These are phyloP conservation scores for Caenorhabditis uteleia DNA, from an alignment of 2,888 invertebrate genomes.

Conservation along the genomic window DNA sequence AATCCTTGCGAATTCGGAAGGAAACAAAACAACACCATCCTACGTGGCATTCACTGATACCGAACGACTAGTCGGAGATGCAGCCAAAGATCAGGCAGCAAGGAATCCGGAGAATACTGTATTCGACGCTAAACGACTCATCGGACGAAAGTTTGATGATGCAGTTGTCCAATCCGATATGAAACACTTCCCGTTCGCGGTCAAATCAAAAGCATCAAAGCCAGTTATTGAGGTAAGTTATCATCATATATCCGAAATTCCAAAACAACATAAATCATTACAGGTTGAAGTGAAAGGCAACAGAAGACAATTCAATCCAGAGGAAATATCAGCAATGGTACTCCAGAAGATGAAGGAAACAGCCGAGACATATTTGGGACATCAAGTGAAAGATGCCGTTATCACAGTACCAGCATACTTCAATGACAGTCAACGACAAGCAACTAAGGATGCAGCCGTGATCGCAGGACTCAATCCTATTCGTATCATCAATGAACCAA, in stretches of 20 bases:
- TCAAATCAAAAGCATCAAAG: constrained; percentile 43
- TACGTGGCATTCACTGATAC: constrained; percentile 73
- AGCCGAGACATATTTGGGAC: constrained; percentile 71
- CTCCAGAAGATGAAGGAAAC: constrained; percentile 68
- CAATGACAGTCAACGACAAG: constrained; percentile 76
- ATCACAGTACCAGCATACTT: constrained; percentile 86
- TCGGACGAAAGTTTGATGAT: constrained; percentile 72
- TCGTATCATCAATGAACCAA: constrained; percentile 72
- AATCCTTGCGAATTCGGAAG: constrained; percentile 74
- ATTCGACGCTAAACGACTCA: constrained; percentile 70
- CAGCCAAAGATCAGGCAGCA: constrained; percentile 73
- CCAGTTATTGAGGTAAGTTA: constrained; percentile 71
- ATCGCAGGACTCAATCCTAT: constrained; percentile 25
- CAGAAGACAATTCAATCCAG: constrained; percentile 75
- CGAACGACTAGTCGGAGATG: constrained; percentile 72
- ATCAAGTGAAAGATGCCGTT: constrained; percentile 77
- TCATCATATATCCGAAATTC: no score
- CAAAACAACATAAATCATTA: no score
- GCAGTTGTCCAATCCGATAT: constrained; percentile 70
- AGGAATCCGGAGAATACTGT: constrained; percentile 71
- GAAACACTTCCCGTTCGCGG: constrained; percentile 72
- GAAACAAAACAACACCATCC: constrained; percentile 79
- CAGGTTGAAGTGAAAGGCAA: constrained; percentile 88
- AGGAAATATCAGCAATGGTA: constrained; percentile 65
- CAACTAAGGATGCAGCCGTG: constrained; percentile 25